These are phyloP conservation scores for Trididemnum clinides DNA, from an alignment of 23 tunicate species.

Conservation along the genomic window DNA sequence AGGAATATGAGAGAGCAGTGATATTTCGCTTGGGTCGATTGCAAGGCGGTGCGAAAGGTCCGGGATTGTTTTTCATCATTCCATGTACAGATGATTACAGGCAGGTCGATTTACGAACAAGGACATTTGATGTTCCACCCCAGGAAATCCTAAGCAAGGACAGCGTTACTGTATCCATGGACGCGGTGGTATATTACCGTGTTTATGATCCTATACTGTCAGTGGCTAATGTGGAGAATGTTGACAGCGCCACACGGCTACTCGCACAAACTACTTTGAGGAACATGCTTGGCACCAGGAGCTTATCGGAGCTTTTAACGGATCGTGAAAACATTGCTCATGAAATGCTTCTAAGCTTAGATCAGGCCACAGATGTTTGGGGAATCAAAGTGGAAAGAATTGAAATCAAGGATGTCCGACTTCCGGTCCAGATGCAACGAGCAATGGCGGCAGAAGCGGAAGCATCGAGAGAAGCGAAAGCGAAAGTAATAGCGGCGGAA, in stretches of 20 bases:
- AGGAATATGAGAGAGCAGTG: slow-evolving; percentile 95
- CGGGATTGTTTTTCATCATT: slow-evolving; percentile 88
- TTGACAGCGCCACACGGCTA: slow-evolving; percentile 81
- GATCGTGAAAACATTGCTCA: slow-evolving; percentile 78
- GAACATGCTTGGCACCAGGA: slow-evolving; percentile 86
- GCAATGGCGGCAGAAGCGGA: slow-evolving; percentile 99
- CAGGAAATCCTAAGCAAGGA: slow-evolving; percentile 95
- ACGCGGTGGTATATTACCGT: slow-evolving; percentile 93
- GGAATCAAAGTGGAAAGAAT: slow-evolving; percentile 93
- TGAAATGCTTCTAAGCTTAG: slow-evolving; percentile 65
- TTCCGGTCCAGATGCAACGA: slow-evolving; percentile 82
- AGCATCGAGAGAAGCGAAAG: slow-evolving; percentile 92
- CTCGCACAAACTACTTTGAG: slow-evolving; percentile 95
- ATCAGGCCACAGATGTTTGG: slow-evolving; percentile 91
- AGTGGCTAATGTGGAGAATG: slow-evolving; percentile 81
- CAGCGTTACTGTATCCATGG: slow-evolving; percentile 93
- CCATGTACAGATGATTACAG: slow-evolving; percentile 91
- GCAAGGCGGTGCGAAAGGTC: slow-evolving; percentile 82
- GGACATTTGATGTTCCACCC: slow-evolving; percentile 92
- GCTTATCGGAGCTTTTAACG: slow-evolving; percentile 66
- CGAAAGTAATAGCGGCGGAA: slow-evolving; percentile 97
- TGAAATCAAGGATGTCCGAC: slow-evolving; percentile 87
- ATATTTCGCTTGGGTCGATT: slow-evolving; percentile 89
- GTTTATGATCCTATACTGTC: slow-evolving; percentile 62
- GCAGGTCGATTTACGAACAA: slow-evolving; percentile 75